Conservation (phyloP, 2,888 invertebrate species). For the Junonia oenone region DNA sequence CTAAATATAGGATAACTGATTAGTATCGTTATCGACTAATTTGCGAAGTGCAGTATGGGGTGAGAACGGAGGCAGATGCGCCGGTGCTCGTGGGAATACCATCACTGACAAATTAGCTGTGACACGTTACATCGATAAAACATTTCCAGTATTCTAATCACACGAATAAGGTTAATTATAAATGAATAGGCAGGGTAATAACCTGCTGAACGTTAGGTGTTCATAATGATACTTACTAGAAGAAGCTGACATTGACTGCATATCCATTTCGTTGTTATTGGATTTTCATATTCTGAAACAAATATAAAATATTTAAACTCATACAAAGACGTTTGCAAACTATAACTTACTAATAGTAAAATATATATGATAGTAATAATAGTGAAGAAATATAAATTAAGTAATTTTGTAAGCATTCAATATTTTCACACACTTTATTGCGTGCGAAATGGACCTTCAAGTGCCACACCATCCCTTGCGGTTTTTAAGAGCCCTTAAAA, state of each 20-base stretch:
- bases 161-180: not conserved
- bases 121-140: conserved; percentile 48
- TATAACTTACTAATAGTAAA: no score
- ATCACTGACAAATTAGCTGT: conserved; percentile 40
- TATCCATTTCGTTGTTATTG: conserved; percentile 40
- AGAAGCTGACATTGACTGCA: conserved; percentile 51
- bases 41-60: conserved; percentile 31
- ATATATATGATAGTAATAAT: no score
- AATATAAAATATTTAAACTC: not conserved
- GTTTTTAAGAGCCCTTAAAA: conserved; percentile 47
- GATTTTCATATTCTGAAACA: conserved; percentile 39
- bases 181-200: not conserved
- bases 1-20: conserved; percentile 18
- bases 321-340: not conserved
- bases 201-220: not conserved
- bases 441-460: conserved; percentile 44
- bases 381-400: not conserved
- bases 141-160: not conserved
- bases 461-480: conserved; percentile 37
- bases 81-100: conserved; percentile 58
- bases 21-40: conserved; percentile 37
- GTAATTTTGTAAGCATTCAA: conserved; percentile 7
- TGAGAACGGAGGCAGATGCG: conserved; percentile 60
- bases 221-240: conserved; percentile 48
- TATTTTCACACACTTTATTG: conserved; percentile 36